Percentiles rank a stretch among this genome's conserved stretches.
These are phyloP conservation scores for Drosophila athabasca DNA, from an alignment of 1,140 invertebrate genomes.

Conservation along the genomic window DNA sequence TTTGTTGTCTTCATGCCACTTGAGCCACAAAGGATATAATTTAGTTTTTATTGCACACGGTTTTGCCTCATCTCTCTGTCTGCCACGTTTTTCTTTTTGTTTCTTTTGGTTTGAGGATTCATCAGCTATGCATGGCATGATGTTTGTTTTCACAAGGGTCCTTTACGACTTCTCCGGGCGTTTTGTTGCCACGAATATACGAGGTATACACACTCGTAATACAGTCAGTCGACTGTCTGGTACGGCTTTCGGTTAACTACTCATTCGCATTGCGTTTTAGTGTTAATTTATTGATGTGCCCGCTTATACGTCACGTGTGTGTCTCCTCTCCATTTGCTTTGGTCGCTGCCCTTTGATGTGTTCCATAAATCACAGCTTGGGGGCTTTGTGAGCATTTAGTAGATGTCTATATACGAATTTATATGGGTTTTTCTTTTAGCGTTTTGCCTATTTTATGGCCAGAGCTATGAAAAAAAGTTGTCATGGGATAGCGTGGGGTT, in stretches of 20 bases:
- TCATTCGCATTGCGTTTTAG: constrained; percentile 42
- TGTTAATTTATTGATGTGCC: constrained; percentile 63
- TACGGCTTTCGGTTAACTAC: constrained; percentile 23
- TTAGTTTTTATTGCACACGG: constrained; percentile 75
- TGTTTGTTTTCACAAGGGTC: constrained; percentile 64
- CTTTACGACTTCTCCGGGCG: constrained; percentile 47
- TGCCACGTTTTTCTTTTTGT: constrained; percentile 18
- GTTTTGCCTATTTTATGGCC: too few species aligned
- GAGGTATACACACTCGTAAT: background rate
- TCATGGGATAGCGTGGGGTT: too few species aligned
- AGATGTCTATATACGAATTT: too few species aligned
- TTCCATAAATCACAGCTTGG: constrained; percentile 2
- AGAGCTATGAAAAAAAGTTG: too few species aligned
- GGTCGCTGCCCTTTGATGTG: constrained; percentile 4
- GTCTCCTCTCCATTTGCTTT: background rate
- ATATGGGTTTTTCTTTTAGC: too few species aligned
- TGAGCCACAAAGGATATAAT: constrained; percentile 79
- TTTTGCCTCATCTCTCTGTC: constrained; percentile 37
- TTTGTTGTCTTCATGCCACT: constrained; percentile 52
- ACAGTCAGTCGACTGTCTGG: too few species aligned
- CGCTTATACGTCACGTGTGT: constrained; percentile 35
- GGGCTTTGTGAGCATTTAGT: background rate
- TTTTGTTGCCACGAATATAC: constrained; percentile 14
- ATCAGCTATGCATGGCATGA: constrained; percentile 75
- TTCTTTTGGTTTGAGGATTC: constrained; percentile 35